phyloP scores from a whole-genome alignment of 2,797 vertebrate species.

The Bradypodion pumilum region DNA sequence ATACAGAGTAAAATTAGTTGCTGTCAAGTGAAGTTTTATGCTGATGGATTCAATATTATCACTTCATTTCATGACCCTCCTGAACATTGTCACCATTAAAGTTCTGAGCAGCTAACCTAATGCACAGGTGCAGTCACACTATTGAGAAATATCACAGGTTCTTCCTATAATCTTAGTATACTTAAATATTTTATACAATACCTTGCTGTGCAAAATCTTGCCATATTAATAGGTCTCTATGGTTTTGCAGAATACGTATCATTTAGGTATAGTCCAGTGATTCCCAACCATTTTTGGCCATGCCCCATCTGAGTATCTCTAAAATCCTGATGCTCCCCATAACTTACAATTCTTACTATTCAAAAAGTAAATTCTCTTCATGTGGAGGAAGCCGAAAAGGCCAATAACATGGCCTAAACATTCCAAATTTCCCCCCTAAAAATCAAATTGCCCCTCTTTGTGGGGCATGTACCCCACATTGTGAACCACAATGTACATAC shows the following conservation, averaged over 20 bases:
- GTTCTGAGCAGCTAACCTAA: neutral
- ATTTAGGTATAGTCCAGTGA: too few species aligned
- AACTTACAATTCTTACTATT: too few species aligned
- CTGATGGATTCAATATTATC: neutral
- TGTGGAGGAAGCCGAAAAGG: too few species aligned
- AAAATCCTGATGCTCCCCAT: too few species aligned
- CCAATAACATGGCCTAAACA: too few species aligned
- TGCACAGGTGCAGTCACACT: neutral
- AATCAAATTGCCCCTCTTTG: too few species aligned
- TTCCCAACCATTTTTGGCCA: too few species aligned
- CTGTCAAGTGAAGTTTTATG: constrained; percentile 18
- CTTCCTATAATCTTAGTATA: neutral
- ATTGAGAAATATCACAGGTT: neutral
- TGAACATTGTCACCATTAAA: neutral
- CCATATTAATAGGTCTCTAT: neutral
- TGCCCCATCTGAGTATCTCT: too few species aligned
- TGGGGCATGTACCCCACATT: too few species aligned
- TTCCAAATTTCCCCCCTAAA: too few species aligned
- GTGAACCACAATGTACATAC: neutral
- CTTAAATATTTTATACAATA: neutral
- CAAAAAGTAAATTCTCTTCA: too few species aligned
- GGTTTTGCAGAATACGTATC: neutral
- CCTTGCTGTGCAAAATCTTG: neutral
- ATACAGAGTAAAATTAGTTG: neutral
- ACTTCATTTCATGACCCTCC: constrained; percentile 18